Base-by-base conservation (phyloP, 2,888 invertebrate genomes). In the Ferrisia virgata region DNA sequence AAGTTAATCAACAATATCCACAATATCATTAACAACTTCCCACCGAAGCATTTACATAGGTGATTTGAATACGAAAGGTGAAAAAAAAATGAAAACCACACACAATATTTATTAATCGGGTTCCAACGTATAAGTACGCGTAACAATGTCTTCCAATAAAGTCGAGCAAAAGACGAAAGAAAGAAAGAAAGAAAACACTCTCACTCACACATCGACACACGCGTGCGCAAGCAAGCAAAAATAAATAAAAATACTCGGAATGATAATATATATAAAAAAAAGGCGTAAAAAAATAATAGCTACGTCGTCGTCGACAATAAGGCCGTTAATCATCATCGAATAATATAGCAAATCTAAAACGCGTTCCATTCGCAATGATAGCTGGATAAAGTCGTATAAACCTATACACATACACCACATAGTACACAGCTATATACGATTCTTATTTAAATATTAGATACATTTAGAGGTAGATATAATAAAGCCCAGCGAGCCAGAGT, bases 361-460 rank as follows among this genome's bases (percentile, higher is more conserved):
- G 64, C 64, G 8, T n/a, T n/a, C n/a, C n/a, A n/a, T n/a, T n/a
- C 64, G 5, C 64, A 64, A 76, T 15, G 72, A 76, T 72, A 33
- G 28, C 64, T 22, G 28, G 11, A 64, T n/a, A n/a, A n/a, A n/a
- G n/a, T n/a, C n/a, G n/a, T n/a, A n/a, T n/a, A n/a, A n/a, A n/a
- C n/a, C n/a, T n/a, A n/a, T n/a, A n/a, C n/a, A n/a, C n/a, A n/a
- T n/a, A n/a, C n/a, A n/a, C n/a, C n/a, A n/a, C n/a, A n/a, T n/a
- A n/a, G n/a, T n/a, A n/a, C n/a, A n/a, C n/a, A n/a, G n/a, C n/a
- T n/a, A n/a, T n/a, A 33, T 76, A 76, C 72, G 18, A 76, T 25
- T 76, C 36, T 76, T 76, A 76, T 76, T 76, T 76, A 76, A 76
- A 76, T 76, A 76, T 76, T 36, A 36, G 72, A 36, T 76, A 76